Conservation (phyloP, 2,113 vertebrate genomes). For the Danionella cerebrum region DNA sequence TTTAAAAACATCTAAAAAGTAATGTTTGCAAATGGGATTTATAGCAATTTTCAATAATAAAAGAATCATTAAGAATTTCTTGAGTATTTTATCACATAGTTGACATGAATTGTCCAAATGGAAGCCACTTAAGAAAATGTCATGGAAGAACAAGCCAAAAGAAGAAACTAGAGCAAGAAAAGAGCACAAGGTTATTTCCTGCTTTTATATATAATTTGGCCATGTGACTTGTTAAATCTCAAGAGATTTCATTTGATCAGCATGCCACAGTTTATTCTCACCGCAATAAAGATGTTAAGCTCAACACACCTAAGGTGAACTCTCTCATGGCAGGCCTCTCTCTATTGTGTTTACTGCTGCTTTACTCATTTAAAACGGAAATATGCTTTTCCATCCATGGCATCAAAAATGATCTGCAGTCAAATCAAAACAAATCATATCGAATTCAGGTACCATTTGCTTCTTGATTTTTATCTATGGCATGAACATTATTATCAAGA, state of each 20-base stretch:
- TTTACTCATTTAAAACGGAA: background rate
- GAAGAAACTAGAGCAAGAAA: background rate
- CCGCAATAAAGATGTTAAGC: background rate
- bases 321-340: background rate
- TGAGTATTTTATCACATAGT: too few relatives aligned
- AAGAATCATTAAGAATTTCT: too few relatives aligned
- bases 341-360: background rate
- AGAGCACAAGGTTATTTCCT: background rate
- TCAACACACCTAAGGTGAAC: background rate
- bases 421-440: too few relatives aligned
- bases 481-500: too few relatives aligned
- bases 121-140: background rate
- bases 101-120: background rate
- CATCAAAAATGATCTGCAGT: background rate
- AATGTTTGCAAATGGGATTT: too few relatives aligned
- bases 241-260: background rate
- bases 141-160: background rate
- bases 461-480: too few relatives aligned
- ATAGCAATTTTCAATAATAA: too few relatives aligned
- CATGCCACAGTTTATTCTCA: slow-evolving; percentile 12
- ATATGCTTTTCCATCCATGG: too few relatives aligned
- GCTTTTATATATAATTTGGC: background rate
- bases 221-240: slow-evolving; percentile 3
- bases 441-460: too few relatives aligned
- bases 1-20: too few relatives aligned